Evolutionary conservation across 2,113 vertebrate species (phyloP), one percentile per base, ranked within the genome.

Genomic region (Rhabdomys dilectus): DNA sequence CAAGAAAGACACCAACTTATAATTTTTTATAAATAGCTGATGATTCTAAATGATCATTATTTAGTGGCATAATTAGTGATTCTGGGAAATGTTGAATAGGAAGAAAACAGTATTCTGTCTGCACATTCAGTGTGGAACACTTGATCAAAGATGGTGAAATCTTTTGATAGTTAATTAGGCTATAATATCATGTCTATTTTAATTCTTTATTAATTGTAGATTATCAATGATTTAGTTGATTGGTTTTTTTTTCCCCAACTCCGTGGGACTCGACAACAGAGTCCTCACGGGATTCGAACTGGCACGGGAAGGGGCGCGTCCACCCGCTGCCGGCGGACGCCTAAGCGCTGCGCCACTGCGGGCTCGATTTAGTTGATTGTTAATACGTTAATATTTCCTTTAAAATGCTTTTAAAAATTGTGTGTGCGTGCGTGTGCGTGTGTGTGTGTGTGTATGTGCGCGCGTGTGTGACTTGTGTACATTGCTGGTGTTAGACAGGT

Each of bases 61-160:
- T 56, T 94, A 96, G 96, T 91, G 70, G 31, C 60, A 66, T 86
- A 87, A 88, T 81, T 91, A 88, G 94, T 85, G 53, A 60, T 22
- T 24, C 42, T 68, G 77, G 66, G 90, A 89, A 16, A 60, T 91
- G 36, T 45, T 80, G 87, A 89, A 42, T 73, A 53, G 34, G 70
- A 60, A 39, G 29, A 5, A 92, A 36, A 31, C 53, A 70, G 75
- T 31, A 95, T 66, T 93, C 51, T 92, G 29, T 72, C 29, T 68
- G 12, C 72, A n/a, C 85, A 3, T 53, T 72, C 56, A 51, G 22
- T n/a, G 75, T 53, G 42, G 34, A n/a, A 53, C 45, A 92, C 45
- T 95, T 88, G 72, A 17, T 21, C 66, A 90, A 80, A 86, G 39
- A 86, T n/a, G 24, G 70, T 22, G 48, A 70, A 91, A 82, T 7